Evolutionary conservation across 1,140 invertebrate genomes (phyloP), one percentile per base, ranked within the genome.

Genomic region (Polypedilum pembai): DNA sequence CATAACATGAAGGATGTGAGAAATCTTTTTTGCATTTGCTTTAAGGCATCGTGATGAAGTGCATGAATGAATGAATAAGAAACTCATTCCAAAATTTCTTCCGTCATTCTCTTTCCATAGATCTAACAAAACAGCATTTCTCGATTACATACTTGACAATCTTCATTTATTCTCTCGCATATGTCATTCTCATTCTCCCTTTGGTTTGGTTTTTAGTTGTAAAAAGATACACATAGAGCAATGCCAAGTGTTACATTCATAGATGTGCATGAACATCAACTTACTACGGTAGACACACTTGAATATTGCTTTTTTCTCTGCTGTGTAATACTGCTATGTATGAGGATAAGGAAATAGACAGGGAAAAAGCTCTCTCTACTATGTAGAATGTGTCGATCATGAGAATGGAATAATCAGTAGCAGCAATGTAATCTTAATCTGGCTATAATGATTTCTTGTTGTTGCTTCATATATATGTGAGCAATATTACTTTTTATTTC

Each of bases 21-120:
- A 1, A 8, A 45, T 1, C 2, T 45, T 56, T 56, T 3, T 12
- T 15, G n/a, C 24, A 33, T 33, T 4, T 56, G 45, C 45, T 15
- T 56, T n/a, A 56, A 56, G 45, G 45, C 45, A 56, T 56, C 45
- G n/a, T 56, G 45, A 56, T 56, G 45, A 56, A 56, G 45, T 56
- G 45, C 45, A 56, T 4, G 45, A 56, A 33, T 33, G 45, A 56
- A 56, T 45, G 41, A n/a, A 56, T n/a, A 56, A 56, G n/a, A 56
- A n/a, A 12, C n/a, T 56, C 45, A 56, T 56, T 15, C 45, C 12
- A n/a, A 15, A 56, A n/a, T 56, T 56, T 56, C 45, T 56, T 56
- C 45, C 10, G 8, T 8, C 15, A 4, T 15, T 41, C 40, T 7
- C 10, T 41, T 45, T 45, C 8, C 41, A 56, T n/a, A 33, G 2